A percentile compares a stretch with the other conserved stretches of the same genome.
Conservation (phyloP, 2,797 vertebrate species). For the Cheirogaleus major region DNA sequence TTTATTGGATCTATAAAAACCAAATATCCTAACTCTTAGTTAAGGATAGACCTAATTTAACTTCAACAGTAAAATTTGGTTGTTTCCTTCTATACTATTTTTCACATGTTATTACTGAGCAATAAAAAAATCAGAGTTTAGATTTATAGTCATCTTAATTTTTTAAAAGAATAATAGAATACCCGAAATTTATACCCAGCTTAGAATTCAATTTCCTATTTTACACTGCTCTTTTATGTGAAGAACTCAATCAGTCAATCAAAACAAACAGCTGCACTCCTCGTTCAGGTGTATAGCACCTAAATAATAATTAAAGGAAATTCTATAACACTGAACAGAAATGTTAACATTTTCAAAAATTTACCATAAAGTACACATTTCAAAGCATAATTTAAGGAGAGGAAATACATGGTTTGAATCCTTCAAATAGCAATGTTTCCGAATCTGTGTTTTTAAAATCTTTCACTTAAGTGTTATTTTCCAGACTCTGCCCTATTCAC, state of each 20-base stretch:
- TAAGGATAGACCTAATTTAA: not conserved
- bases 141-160: not conserved
- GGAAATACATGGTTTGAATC: not conserved
- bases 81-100: not conserved
- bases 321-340: not conserved
- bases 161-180: not conserved
- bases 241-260: not conserved
- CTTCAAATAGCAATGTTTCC: not conserved
- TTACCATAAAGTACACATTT: not conserved
- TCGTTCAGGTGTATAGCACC: not conserved
- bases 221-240: not conserved
- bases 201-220: not conserved
- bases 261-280: not conserved
- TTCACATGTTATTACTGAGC: not conserved
- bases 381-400: conserved; percentile 14
- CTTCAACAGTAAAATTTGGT: not conserved
- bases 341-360: not conserved
- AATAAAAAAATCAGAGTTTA: not conserved
- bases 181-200: not conserved
- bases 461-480: not conserved
- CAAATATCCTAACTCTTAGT: not conserved
- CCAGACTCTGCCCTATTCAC: not conserved
- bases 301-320: not conserved
- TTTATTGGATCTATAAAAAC: not conserved
- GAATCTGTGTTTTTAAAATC: not conserved